Evolutionary conservation across 2,888 invertebrate species (phyloP), one percentile per base, ranked within the genome.

Genomic region (Proisotoma minuta): DNA sequence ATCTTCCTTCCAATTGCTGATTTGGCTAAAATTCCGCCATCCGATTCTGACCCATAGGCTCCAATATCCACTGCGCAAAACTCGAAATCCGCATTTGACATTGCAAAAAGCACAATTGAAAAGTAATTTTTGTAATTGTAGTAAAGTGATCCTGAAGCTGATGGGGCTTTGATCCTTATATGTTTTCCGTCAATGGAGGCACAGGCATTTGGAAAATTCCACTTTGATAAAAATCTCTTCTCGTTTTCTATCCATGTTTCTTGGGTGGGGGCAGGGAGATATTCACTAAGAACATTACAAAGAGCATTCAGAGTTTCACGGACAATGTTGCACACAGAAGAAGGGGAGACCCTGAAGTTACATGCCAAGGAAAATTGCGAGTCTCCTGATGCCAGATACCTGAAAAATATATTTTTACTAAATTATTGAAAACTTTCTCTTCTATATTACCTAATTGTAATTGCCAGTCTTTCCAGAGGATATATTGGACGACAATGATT

Each of bases 181-280:
- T 66, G 66, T 28, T 66, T 66, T 2, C 61, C 66, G 34, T 66
- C 66, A 2, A 66, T 51, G 2, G 63, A 49, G 3, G 63, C 66
- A 18, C 47, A 49, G 22, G 54, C 49, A 27, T 61, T 58, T 10
- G 63, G 63, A 49, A 61, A 63, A 28, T 66, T 58, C 66, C 66
- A 66, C 20, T 8, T n/a, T 4, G 20, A 12, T 39, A 15, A 15
- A 22, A 54, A 60, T n/a, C 26, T 24, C 15, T 27, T 18, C 23
- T 28, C 60, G 10, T 24, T 56, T n/a, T 23, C 23, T 34, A 24
- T 56, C 60, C 56, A 60, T 5, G 22, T 50, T 28, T 5, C n/a
- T n/a, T 15, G 12, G 22, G 8, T 24, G 3, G 60, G 60, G 5
- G 15, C 4, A 10, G 60, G 60, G n/a, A 60, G 28, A 39, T 39